Percentiles rank a stretch among this genome's conserved stretches.
phyloP scores from a whole-genome alignment of 2,113 vertebrate genomes.

The Syrrhaptes paradoxus region DNA sequence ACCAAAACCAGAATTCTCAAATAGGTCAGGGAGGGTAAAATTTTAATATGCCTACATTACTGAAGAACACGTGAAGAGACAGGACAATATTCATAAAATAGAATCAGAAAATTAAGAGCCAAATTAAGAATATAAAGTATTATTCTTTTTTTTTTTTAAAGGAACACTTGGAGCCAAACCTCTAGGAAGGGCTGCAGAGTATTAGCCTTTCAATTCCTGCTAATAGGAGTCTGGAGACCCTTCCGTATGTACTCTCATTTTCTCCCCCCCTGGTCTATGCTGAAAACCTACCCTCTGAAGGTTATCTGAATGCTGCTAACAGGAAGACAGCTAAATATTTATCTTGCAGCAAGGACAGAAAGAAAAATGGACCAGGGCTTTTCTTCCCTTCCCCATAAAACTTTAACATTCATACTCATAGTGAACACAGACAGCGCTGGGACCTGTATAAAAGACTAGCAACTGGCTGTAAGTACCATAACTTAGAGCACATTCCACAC shows the following conservation, averaged over 20 bases:
- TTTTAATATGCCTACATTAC: not conserved
- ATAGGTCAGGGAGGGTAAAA: not conserved
- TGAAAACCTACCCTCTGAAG: not conserved
- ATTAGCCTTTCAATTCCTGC: not conserved
- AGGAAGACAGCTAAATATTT: constrained; percentile 35
- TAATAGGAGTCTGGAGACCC: not conserved
- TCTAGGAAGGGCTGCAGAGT: not conserved
- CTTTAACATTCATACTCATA: not conserved
- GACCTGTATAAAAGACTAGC: constrained; percentile 36
- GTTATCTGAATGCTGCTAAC: constrained; percentile 24
- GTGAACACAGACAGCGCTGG: constrained; percentile 22
- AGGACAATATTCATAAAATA: not conserved
- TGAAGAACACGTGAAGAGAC: not conserved
- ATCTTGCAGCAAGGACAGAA: constrained; percentile 29
- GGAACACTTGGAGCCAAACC: not conserved
- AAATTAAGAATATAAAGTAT: not conserved
- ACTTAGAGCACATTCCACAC: not conserved
- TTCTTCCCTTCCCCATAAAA: constrained; percentile 24
- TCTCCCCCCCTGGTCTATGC: not conserved
- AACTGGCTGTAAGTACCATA: not conserved
- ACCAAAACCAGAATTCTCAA: not conserved
- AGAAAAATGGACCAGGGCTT: constrained; percentile 13
- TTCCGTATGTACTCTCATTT: not conserved
- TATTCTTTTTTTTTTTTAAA: not conserved
- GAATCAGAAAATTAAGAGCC: not conserved